Base-by-base conservation (phyloP, 2,797 vertebrate genomes). In the Myotis findleyi region DNA sequence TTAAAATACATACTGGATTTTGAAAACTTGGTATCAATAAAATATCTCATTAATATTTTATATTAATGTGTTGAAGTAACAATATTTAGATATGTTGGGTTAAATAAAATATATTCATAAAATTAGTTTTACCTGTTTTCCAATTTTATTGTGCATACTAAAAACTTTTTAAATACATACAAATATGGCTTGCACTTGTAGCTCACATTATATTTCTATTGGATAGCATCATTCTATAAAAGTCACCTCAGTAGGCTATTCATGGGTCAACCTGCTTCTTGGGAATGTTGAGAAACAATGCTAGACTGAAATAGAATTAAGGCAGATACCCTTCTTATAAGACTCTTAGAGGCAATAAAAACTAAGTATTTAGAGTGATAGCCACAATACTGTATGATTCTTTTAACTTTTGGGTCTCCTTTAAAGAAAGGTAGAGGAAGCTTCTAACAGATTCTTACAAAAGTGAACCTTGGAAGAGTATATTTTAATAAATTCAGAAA, bases 21-120 rank as follows among this genome's bases (percentile, higher is more conserved):
- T 92, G 49, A 53, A 91, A 93, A 85, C 27, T 80, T 71, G 33
- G 2, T 69, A 49, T n/a, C 14, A 85, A 20, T 49, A 85, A 87
- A 87, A 64, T 62, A 79, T 47, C n/a, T 73, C 59, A 72, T 59
- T 81, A 49, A 76, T 91, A 75, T 73, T 66, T 82, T 49, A 79
- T 64, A 68, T 87, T 69, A 86, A 84, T 71, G 33, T 57, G 14
- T 53, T 69, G 6, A 80, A 75, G 64, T 80, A n/a, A 71, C 79
- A 62, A n/a, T 49, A 38, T 36, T 80, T 77, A 73, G 41, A 53
- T 84, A 81, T 57, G 20, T 49, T 57, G 6, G 85, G 18, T 68
- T 86, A 94, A 87, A 69, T 76, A 75, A 79, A 59, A 38, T 62
- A 69, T 16, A 82, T n/a, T 47, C 80, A 93, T 62, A 83, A 75